These are phyloP conservation scores for Cydia fagiglandana DNA, from an alignment of 1,140 invertebrate species.

Conservation along the genomic window DNA sequence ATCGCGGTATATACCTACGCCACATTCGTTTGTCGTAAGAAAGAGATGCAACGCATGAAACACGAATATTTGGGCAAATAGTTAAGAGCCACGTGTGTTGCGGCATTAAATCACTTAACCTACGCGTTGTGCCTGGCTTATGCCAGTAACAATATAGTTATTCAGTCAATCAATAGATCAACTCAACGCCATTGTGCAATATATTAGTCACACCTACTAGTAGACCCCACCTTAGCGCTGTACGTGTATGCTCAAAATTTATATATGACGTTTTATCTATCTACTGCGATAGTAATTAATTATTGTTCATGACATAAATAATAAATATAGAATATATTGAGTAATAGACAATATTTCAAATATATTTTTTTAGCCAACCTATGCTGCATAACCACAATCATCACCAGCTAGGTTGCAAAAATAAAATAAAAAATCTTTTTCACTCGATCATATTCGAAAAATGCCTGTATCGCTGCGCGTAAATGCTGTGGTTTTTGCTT, in stretches of 20 bases:
- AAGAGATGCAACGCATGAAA: too few relatives aligned
- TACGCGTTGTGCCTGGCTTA: background rate
- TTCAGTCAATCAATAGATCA: background rate
- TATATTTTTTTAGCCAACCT: too few relatives aligned
- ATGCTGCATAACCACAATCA: too few relatives aligned
- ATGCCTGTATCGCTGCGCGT: too few relatives aligned
- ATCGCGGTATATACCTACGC: too few relatives aligned
- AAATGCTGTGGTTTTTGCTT: too few relatives aligned
- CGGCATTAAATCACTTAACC: background rate
- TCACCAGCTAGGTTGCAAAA: too few relatives aligned
- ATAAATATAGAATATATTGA: background rate
- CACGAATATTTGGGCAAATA: too few relatives aligned
- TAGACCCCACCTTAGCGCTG: background rate
- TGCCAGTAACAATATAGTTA: constrained; percentile 4
- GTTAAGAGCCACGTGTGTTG: too few relatives aligned
- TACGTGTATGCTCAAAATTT: constrained; percentile 5
- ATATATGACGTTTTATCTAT: constrained; percentile 4
- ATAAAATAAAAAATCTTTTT: too few relatives aligned
- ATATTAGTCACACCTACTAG: constrained; percentile 21
- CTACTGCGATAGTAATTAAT: background rate
- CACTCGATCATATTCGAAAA: too few relatives aligned
- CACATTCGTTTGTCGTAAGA: too few relatives aligned
- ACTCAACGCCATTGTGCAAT: constrained; percentile 16
- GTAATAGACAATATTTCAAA: background rate
- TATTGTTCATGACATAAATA: background rate